Base-by-base conservation (phyloP, 2,888 invertebrate species). In the Apocheima hispidaria region DNA sequence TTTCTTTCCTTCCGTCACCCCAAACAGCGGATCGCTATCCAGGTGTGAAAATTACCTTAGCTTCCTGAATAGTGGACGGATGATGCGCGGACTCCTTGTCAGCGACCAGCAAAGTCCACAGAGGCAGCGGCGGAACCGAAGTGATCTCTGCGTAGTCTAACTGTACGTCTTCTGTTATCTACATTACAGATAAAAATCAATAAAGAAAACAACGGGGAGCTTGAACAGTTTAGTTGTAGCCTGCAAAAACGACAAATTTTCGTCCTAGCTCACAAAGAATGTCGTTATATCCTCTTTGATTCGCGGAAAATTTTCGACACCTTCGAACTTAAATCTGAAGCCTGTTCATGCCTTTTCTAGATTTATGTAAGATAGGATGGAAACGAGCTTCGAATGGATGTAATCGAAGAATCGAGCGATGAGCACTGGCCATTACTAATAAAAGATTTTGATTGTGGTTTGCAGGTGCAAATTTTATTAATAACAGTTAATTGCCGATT, bases 91-190 rank as follows among this genome's bases (percentile, higher is more conserved):
- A 95, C 85, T 98, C 98, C 75, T 96, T 96, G 82, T 99, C 99
- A 0, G 99, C 99, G 28, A 98, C 97, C 6, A 99, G 93, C 1
- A 99, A 93, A 2, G 98, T 98, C 97, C 99, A 99, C 18, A 99
- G 90, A 0, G 99, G 99, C 52, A 99, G 90, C 0, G 99, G 99
- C 0, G 99, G 98, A 71, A 99, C 98, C n/a, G 99, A 98, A 1
- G 97, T 97, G 62, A 99, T 96, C 87, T 99, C 99, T 0, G 98
- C 97, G 82, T 99, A 99, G 88, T 98, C 98, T 54, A 98, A 87
- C 68, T 96, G 97, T 36, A 98, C 93, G 78, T 98, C 98, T 81
- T 98, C 98, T 0, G 97, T 96, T 73, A 97, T 96, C 93, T 94
- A 71, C 79, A 71, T 64, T 30, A 46, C 21, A 46, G 4, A 57